Evolutionary conservation across 2,113 vertebrate genomes (phyloP), one percentile per base, ranked within the genome.

Genomic region (Carassius gibelio): DNA sequence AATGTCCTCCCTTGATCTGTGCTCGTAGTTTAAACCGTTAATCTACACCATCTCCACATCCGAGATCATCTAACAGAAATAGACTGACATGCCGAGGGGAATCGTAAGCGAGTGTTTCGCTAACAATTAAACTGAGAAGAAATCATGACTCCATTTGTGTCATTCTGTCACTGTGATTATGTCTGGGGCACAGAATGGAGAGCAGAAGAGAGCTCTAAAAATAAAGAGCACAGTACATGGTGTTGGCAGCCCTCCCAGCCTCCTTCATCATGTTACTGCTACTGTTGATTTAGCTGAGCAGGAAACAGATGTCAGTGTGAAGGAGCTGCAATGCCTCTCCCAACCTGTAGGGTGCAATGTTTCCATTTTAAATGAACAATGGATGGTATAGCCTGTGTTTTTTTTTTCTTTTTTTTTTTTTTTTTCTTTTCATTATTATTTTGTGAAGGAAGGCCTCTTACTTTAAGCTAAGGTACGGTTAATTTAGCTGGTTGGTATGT

Each of bases 81-180:
- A 84, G 82, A 81, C 38, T 13, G 45, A 68, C 38, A 26, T 42
- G 77, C 77, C 30, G 9, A 68, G 26, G 69, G 75, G 59, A 66
- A 76, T 84, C 36, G 26, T 52, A 86, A 84, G 84, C 5, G 17
- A 59, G 30, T 72, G 78, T 87, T 87, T 88, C 45, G 23, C 42
- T 59, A 82, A 78, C 80, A 87, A 87, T 84, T 85, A 89, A 84
- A 55, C 30, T n/a, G 42, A 86, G 77, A 88, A 83, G 68, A 86
- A 84, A 75, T 45, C 82, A 78, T 80, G 68, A 59, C 83, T 87
- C 69, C 55, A 34, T 78, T 81, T 61, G 74, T 84, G 81, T 86
- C 55, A 88, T 88, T 82, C 79, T 85, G 88, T 85, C 85, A 75
- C 42, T 79, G 21, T 89, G 81, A 89, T 88, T 88, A 83, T 84